Conservation (phyloP, 1,140 invertebrate genomes). For the Neodiprion pinetum region DNA sequence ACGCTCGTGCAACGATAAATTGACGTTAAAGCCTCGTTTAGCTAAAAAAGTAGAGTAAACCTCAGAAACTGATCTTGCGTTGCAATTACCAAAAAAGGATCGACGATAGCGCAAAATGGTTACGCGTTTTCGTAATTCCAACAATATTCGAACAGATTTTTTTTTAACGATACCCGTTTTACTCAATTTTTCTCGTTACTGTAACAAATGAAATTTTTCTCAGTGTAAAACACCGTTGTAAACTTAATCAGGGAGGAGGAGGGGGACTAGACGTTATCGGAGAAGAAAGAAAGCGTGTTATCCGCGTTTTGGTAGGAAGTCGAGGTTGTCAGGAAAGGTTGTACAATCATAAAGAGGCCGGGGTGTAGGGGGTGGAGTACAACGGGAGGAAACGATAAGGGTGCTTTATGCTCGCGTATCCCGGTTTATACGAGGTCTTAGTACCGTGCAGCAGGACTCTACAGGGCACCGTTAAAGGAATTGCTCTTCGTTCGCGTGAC, state of each 20-base stretch:
- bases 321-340: not conserved
- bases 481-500: conserved; percentile 1
- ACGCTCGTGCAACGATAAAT: too few relatives aligned
- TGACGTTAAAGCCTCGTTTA: too few relatives aligned
- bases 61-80: too few relatives aligned
- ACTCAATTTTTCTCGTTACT: too few relatives aligned
- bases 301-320: not conserved
- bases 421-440: not conserved
- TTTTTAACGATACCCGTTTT: too few relatives aligned
- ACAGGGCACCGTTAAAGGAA: not conserved
- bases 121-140: too few relatives aligned
- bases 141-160: too few relatives aligned
- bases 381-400: not conserved
- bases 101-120: too few relatives aligned
- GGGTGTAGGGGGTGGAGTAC: not conserved
- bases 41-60: too few relatives aligned
- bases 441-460: not conserved
- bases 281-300: not conserved
- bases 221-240: not conserved
- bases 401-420: not conserved
- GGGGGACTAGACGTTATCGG: too few relatives aligned
- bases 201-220: too few relatives aligned
- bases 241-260: not conserved
- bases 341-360: not conserved
- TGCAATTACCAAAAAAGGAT: too few relatives aligned